Percentiles rank a stretch among this genome's conserved stretches.
Evolutionary conservation across 2,888 invertebrate species (phyloP).

Genomic region (Melanostoma scalare): DNA sequence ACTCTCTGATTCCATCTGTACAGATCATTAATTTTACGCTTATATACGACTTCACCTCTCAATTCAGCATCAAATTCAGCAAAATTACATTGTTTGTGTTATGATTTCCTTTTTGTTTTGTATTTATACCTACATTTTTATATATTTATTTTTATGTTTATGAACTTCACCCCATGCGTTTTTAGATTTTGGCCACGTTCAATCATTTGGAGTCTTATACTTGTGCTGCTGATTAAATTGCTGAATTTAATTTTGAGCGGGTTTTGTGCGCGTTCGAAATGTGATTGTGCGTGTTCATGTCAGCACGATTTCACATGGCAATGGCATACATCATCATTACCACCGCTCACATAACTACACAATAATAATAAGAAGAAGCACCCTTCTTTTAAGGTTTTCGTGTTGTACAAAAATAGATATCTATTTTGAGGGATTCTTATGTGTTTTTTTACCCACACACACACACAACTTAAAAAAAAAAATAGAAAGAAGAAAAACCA

Average conservation of each 20-base stretch:
- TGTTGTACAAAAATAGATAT: background rate
- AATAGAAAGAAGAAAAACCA: conserved; percentile 10
- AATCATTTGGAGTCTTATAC: conserved; percentile 75
- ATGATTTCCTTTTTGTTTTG: conserved; percentile 31
- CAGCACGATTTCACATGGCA: conserved; percentile 63
- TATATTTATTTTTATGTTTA: conserved; percentile 18
- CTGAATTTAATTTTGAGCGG: conserved; percentile 71
- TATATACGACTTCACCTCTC: conserved; percentile 63
- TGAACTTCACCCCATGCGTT: conserved; percentile 38
- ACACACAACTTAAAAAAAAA: background rate
- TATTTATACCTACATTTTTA: conserved; percentile 27
- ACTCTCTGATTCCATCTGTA: conserved; percentile 16
- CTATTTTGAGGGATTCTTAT: conserved; percentile 11
- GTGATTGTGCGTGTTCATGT: conserved; percentile 67
- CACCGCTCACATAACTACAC: conserved; percentile 48
- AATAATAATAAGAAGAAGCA: background rate
- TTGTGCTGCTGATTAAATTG: conserved; percentile 75
- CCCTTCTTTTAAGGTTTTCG: background rate
- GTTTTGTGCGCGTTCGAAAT: conserved; percentile 58
- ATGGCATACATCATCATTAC: conserved; percentile 62
- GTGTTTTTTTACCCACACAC: conserved; percentile 6
- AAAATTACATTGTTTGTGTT: conserved; percentile 25
- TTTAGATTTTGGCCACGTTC: conserved; percentile 76
- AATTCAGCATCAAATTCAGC: conserved; percentile 59
- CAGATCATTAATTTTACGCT: conserved; percentile 35